Conservation (phyloP, 2,888 invertebrate genomes). For the Drosophila buzzatii region DNA sequence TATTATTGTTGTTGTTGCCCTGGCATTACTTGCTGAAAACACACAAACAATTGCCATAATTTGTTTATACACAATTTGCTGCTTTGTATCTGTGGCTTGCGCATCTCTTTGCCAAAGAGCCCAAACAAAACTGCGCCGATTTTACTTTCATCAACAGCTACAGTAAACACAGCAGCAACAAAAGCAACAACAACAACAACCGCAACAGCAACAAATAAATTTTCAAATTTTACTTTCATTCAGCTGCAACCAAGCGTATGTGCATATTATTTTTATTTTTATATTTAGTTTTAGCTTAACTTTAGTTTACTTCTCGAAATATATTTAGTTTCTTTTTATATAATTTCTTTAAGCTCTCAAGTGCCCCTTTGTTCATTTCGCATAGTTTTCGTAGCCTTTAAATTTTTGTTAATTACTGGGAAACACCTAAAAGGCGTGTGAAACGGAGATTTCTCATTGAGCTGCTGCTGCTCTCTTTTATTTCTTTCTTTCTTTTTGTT, state of each 20-base stretch:
- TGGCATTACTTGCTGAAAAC: conserved; percentile 52
- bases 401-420: conserved; percentile 25
- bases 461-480: conserved; percentile 14
- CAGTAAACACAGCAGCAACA: conserved; percentile 30
- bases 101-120: conserved; percentile 60
- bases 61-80: conserved; percentile 52
- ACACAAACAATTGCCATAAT: conserved; percentile 55
- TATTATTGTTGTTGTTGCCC: conserved; percentile 20
- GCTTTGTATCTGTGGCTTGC: conserved; percentile 43
- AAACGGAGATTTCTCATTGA: conserved; percentile 17
- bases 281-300: conserved; percentile 15
- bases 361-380: conserved; percentile 19
- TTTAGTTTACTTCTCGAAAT: conserved; percentile 3
- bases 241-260: conserved; percentile 45
- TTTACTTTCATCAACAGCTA: conserved; percentile 79
- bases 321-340: neutral
- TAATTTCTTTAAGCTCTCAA: conserved; percentile 30
- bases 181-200: conserved; percentile 3
- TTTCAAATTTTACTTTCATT: conserved; percentile 76
- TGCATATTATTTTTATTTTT: conserved; percentile 16
- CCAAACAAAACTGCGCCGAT: conserved; percentile 73
- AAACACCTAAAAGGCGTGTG: conserved; percentile 19
- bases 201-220: conserved; percentile 26
- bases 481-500: conserved; percentile 2
- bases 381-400: conserved; percentile 20